Conservation (phyloP, 2,888 invertebrate genomes). For the Acanthosepion lycidas region DNA sequence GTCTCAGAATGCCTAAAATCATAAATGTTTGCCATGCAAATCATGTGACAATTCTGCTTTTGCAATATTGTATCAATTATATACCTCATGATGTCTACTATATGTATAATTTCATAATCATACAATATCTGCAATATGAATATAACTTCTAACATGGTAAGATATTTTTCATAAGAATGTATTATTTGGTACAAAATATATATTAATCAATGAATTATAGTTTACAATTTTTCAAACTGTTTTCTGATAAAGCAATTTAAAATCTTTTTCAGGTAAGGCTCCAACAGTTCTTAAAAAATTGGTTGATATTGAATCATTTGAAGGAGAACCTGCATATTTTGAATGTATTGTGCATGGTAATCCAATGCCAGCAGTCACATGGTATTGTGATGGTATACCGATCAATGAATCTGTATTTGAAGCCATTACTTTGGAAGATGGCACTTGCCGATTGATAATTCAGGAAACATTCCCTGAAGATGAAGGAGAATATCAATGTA, state of each 20-base stretch:
- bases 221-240: neutral
- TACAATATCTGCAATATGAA: neutral
- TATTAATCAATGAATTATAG: neutral
- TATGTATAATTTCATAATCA: neutral
- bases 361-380: constrained; percentile 79
- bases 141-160: neutral
- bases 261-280: constrained; percentile 57
- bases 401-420: constrained; percentile 75
- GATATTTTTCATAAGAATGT: neutral
- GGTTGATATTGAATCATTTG: constrained; percentile 59
- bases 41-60: neutral
- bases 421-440: constrained; percentile 61
- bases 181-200: neutral
- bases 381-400: constrained; percentile 86
- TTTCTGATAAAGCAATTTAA: neutral
- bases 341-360: constrained; percentile 66
- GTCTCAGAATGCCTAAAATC: neutral
- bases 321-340: constrained; percentile 65
- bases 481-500: constrained; percentile 95
- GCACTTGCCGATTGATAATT: constrained; percentile 88
- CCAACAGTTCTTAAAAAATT: constrained; percentile 62
- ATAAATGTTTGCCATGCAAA: constrained; percentile 18
- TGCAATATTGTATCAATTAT: neutral
- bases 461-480: constrained; percentile 95
- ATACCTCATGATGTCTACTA: neutral